Percentiles rank a stretch among this genome's conserved stretches.
phyloP scores from a whole-genome alignment of 2,797 vertebrate species.

The Myiotriccus ornatus region DNA sequence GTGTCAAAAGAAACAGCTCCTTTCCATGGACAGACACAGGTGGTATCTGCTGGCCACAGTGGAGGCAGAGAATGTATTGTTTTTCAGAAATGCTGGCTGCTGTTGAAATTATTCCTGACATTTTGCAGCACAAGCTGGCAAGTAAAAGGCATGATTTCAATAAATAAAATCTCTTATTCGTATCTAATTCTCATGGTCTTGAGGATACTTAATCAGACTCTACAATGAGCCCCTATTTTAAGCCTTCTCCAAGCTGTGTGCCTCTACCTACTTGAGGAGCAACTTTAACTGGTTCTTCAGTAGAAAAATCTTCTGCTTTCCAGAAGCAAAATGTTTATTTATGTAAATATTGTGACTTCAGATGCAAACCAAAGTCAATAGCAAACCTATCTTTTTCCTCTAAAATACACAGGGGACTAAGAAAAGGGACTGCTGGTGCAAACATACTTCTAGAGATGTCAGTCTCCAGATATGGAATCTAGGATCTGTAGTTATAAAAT shows the following conservation, averaged over 20 bases:
- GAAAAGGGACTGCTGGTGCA: background rate
- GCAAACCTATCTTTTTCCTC: background rate
- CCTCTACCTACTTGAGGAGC: background rate
- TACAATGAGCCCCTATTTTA: background rate
- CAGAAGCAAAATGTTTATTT: background rate
- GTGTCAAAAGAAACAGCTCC: background rate
- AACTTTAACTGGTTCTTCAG: background rate
- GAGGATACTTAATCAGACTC: background rate
- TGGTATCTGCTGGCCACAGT: background rate
- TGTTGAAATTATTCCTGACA: background rate
- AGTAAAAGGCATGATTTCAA: background rate
- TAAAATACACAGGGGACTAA: background rate
- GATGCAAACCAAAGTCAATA: background rate
- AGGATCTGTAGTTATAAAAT: slow-evolving; percentile 12
- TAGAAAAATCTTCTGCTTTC: background rate
- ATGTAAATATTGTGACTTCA: background rate
- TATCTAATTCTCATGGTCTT: background rate
- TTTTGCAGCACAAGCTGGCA: background rate
- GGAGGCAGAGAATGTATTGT: background rate
- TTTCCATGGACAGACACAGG: background rate
- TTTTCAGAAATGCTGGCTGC: background rate
- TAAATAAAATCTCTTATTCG: background rate
- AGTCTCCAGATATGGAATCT: background rate
- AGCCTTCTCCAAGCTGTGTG: background rate
- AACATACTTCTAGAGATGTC: background rate